These are phyloP conservation scores for Bombylius major DNA, from an alignment of 2,888 invertebrate species.

Conservation along the genomic window DNA sequence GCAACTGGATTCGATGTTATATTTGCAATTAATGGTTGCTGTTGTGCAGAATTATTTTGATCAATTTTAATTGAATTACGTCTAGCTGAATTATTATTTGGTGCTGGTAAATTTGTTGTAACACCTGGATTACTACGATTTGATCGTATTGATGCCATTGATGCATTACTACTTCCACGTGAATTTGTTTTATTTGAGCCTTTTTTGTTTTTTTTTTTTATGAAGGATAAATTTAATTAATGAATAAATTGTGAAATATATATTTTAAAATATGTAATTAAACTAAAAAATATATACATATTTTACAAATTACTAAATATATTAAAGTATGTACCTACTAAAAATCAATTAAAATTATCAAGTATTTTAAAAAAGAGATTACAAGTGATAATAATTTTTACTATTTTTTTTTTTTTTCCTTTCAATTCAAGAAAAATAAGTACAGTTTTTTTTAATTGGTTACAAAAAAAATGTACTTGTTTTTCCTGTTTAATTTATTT, in stretches of 20 bases:
- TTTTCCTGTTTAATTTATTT: no score
- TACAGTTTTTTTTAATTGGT: no score
- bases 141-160: conserved; percentile 58
- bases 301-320: no score
- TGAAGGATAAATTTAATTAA: background rate
- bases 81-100: background rate
- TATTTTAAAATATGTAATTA: background rate
- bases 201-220: conserved; percentile 4
- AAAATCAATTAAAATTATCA: no score
- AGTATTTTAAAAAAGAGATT: no score
- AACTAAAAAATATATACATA: background rate
- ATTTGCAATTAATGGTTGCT: conserved; percentile 29
- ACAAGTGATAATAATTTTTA: no score
- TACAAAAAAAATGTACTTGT: no score
- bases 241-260: background rate
- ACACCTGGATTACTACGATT: conserved; percentile 42
- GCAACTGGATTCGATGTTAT: conserved; percentile 39
- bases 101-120: conserved; percentile 13
- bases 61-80: background rate
- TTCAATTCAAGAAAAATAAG: no score
- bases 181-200: conserved; percentile 48
- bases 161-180: conserved; percentile 57
- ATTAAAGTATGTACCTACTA: no score
- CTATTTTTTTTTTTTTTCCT: no score
- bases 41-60: conserved; percentile 21